These are phyloP conservation scores for Calameuta pallipes DNA, from an alignment of 2,888 invertebrate genomes.

Conservation along the genomic window DNA sequence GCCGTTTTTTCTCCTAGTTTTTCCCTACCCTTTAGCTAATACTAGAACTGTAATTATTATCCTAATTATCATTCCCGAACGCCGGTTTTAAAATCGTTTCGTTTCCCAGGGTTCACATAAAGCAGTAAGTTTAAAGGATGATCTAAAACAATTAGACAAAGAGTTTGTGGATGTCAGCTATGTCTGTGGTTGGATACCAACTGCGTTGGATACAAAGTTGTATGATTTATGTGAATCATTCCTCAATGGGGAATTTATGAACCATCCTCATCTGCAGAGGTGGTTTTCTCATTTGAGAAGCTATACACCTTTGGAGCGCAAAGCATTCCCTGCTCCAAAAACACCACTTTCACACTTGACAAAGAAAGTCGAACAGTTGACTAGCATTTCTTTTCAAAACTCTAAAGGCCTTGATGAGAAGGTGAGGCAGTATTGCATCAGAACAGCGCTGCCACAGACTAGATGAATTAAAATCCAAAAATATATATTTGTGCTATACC, in stretches of 20 bases:
- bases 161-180: constrained; percentile 71
- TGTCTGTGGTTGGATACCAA: constrained; percentile 70
- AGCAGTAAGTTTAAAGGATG: constrained; percentile 31
- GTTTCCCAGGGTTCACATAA: constrained; percentile 23
- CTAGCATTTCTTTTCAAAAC: constrained; percentile 16
- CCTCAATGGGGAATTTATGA: constrained; percentile 58
- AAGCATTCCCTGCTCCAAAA: constrained; percentile 63
- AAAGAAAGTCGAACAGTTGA: constrained; percentile 40
- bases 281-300: constrained; percentile 75
- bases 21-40: background rate
- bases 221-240: constrained; percentile 53
- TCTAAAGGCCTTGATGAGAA: constrained; percentile 46
- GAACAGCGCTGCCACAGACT: constrained; percentile 43
- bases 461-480: background rate
- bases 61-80: background rate
- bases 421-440: constrained; percentile 53
- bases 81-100: constrained; percentile 10
- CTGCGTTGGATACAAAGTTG: constrained; percentile 68
- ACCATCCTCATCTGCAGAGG: constrained; percentile 69
- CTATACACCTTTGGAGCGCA: constrained; percentile 69
- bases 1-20: background rate
- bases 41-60: background rate
- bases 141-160: constrained; percentile 57
- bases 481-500: background rate
- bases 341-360: constrained; percentile 63